Conservation (phyloP, 2,113 vertebrate genomes). For the Heterocephalus glaber region DNA sequence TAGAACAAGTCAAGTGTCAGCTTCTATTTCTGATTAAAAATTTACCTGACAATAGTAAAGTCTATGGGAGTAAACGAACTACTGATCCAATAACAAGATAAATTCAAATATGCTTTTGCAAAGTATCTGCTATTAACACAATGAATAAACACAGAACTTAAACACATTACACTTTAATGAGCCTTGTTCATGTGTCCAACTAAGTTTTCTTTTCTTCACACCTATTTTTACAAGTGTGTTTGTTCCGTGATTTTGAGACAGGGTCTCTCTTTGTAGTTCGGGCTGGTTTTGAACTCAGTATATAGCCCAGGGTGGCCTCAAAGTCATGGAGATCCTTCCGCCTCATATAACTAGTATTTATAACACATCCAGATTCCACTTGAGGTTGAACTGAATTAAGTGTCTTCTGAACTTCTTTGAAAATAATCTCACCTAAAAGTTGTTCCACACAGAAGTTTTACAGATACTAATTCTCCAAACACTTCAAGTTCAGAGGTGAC, state of each 20-base stretch:
- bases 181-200: constrained; percentile 31
- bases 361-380: constrained; percentile 33
- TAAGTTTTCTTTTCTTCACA: constrained; percentile 44
- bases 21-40: constrained; percentile 44
- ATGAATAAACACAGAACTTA: constrained; percentile 35
- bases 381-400: constrained; percentile 17
- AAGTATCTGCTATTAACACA: background rate
- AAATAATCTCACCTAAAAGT: constrained; percentile 16
- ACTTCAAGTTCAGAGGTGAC: background rate
- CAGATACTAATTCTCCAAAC: background rate
- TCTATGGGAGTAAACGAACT: background rate
- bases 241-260: background rate
- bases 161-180: constrained; percentile 33
- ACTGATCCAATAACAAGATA: background rate
- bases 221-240: background rate
- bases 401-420: constrained; percentile 42
- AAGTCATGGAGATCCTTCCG: background rate
- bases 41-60: background rate
- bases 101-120: background rate
- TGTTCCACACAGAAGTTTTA: background rate
- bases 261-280: background rate
- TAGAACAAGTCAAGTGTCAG: background rate
- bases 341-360: background rate
- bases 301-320: background rate
- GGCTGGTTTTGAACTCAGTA: background rate